Conservation (phyloP, 2,797 vertebrate species). For the Sebastes variabilis region DNA sequence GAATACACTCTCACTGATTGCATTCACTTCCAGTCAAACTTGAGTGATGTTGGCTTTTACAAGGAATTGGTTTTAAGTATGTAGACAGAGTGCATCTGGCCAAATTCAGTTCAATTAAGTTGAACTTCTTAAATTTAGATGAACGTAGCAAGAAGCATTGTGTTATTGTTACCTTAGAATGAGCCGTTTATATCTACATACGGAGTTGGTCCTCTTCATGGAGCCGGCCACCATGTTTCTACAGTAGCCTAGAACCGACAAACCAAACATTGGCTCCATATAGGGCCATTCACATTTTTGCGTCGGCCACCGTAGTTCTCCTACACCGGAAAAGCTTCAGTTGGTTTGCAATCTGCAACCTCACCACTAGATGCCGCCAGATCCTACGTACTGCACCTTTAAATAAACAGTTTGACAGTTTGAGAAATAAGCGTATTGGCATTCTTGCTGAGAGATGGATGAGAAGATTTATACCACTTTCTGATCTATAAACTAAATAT, state of each 20-base stretch:
- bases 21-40: slow-evolving; percentile 37
- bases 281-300: rapidly evolving
- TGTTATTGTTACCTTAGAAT: too few relatives aligned
- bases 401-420: not conserved
- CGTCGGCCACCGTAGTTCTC: too few relatives aligned
- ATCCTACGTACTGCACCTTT: not conserved
- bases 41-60: slow-evolving; percentile 36
- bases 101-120: slow-evolving; percentile 5
- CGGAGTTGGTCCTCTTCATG: too few relatives aligned
- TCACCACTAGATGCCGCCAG: too few relatives aligned
- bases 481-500: not conserved
- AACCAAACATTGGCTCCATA: too few relatives aligned
- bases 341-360: too few relatives aligned
- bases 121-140: not conserved
- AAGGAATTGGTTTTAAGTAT: slow-evolving; percentile 1
- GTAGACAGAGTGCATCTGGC: not conserved
- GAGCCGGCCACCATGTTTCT: too few relatives aligned
- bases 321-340: rapidly evolving
- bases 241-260: too few relatives aligned
- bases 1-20: slow-evolving; percentile 44
- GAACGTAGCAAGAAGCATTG: not conserved
- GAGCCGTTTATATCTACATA: too few relatives aligned
- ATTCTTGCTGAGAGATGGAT: not conserved
- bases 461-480: not conserved
- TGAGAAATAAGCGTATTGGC: not conserved